Evolutionary conservation across 2,113 vertebrate genomes (phyloP).

Genomic region (Callopanchax toddi): DNA sequence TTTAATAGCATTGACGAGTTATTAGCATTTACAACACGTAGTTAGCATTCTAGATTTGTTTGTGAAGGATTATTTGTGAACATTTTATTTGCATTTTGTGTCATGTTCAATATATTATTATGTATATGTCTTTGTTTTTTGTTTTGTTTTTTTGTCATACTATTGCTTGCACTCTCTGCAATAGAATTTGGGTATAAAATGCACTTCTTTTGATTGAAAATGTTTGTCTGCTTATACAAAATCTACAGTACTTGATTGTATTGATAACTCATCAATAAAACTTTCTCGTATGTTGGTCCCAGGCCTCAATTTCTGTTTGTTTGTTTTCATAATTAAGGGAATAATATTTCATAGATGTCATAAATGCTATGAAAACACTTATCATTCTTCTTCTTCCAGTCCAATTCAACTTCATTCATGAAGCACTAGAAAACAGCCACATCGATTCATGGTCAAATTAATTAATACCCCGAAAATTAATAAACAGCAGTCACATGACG

Average conservation of each 20-base stretch:
- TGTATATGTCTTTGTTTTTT: no score
- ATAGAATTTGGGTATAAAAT: constrained; percentile 88
- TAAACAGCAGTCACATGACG: no score
- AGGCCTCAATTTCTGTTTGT: constrained; percentile 24
- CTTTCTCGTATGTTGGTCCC: constrained; percentile 69
- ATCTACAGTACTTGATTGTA: constrained; percentile 92
- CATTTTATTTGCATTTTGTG: constrained; percentile 75
- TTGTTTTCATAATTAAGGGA: neutral
- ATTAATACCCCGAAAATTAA: no score
- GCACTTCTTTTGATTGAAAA: constrained; percentile 88
- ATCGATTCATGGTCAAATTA: no score
- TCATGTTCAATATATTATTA: constrained; percentile 75
- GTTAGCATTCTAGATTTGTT: constrained; percentile 77
- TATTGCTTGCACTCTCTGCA: constrained; percentile 87
- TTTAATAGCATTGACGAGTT: constrained; percentile 76
- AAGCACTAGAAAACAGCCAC: no score
- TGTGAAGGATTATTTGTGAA: constrained; percentile 77
- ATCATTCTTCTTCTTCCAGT: neutral
- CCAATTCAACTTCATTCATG: no score
- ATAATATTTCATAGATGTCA: neutral
- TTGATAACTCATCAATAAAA: constrained; percentile 93
- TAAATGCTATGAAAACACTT: neutral
- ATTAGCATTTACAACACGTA: constrained; percentile 76
- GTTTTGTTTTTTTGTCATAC: constrained; percentile 80
- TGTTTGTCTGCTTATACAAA: constrained; percentile 88